A percentile compares a stretch with the other conserved stretches of the same genome.
Evolutionary conservation across 2,797 vertebrate genomes (phyloP).

Genomic region (Falco biarmicus): DNA sequence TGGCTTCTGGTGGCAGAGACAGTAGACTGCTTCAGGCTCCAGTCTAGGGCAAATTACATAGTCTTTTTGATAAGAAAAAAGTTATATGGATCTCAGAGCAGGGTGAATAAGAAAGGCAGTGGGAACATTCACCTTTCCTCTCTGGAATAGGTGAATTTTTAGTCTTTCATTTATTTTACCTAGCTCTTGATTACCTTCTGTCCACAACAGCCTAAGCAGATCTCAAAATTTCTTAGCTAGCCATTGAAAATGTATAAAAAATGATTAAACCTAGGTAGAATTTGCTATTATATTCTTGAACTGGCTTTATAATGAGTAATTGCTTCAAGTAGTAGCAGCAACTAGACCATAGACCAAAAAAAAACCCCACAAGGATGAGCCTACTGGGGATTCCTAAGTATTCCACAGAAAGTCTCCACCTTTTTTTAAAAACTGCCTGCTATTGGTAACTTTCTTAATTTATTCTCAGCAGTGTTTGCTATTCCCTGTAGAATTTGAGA

Average conservation of each 20-base stretch:
- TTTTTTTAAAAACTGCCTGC: not conserved
- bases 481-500: not conserved
- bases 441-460: not conserved
- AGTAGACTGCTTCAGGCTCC: not conserved
- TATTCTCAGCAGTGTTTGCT: not conserved
- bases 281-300: not conserved
- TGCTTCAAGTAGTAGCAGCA: not conserved
- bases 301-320: not conserved
- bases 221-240: not conserved
- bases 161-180: not conserved
- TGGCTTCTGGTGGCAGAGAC: not conserved
- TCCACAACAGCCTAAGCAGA: not conserved
- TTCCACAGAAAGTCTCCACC: not conserved
- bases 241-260: not conserved
- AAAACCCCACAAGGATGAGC: not conserved
- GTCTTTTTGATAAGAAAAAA: not conserved
- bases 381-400: not conserved
- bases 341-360: not conserved
- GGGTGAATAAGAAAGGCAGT: not conserved
- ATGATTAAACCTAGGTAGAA: not conserved
- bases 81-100: not conserved
- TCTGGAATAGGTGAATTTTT: not conserved
- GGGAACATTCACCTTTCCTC: not conserved
- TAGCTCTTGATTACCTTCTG: not conserved
- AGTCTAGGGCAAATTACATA: not conserved